Evolutionary conservation across 2,888 invertebrate species (phyloP).

Genomic region (Coremacera marginata): DNA sequence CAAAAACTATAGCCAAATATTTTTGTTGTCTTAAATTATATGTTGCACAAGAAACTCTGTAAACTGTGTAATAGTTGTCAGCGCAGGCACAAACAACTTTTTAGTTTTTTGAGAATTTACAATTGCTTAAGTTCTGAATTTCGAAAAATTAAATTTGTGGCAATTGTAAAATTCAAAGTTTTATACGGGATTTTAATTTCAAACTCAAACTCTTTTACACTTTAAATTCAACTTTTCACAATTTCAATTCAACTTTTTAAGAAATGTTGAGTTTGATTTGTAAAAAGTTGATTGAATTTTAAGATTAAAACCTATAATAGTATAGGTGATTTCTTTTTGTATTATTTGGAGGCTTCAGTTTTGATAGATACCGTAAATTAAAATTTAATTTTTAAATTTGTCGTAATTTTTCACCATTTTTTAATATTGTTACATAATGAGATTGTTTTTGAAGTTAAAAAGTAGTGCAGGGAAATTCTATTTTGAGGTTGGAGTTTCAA

Average conservation of each 20-base stretch:
- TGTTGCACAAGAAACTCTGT: not conserved
- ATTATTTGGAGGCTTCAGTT: not conserved
- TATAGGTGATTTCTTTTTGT: not conserved
- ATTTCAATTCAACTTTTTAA: no score
- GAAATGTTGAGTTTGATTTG: no score
- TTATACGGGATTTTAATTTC: no score
- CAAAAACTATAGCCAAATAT: constrained; percentile 47
- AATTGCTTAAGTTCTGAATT: not conserved
- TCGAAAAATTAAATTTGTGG: not conserved
- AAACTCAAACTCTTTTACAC: no score
- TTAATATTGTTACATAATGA: no score
- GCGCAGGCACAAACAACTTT: constrained; percentile 32
- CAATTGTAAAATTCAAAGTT: no score
- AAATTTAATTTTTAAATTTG: not conserved
- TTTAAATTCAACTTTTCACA: no score
- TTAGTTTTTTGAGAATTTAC: not conserved
- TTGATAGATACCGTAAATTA: not conserved
- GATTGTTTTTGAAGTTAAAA: no score
- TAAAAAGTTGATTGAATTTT: no score
- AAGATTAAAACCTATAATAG: not conserved
- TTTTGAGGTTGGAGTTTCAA: no score
- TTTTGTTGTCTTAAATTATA: constrained; percentile 25
- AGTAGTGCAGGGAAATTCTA: no score
- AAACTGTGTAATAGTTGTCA: not conserved
- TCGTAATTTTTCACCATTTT: no score